Percentiles rank a stretch among this genome's conserved stretches.
These are phyloP conservation scores for Sebastes matsubarae DNA, from an alignment of 2,797 vertebrate species.

Conservation along the genomic window DNA sequence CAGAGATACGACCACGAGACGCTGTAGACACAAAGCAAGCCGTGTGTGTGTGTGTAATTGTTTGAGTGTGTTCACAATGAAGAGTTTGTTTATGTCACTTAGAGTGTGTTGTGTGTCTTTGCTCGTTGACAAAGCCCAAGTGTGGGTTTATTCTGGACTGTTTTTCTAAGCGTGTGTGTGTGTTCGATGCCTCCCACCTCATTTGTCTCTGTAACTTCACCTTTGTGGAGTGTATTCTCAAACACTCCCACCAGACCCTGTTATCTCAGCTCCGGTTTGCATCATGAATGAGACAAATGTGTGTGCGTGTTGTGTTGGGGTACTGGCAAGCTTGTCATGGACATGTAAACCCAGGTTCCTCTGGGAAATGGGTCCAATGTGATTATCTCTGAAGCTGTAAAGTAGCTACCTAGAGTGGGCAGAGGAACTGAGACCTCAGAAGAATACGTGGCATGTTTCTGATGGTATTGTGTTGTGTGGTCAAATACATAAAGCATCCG, in stretches of 20 bases:
- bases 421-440: constrained; percentile 34
- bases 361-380: constrained; percentile 41
- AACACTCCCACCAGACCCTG: constrained; percentile 64
- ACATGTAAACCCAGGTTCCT: constrained; percentile 56
- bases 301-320: constrained; percentile 9
- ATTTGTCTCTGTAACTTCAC: constrained; percentile 56
- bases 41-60: constrained; percentile 50
- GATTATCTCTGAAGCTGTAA: constrained; percentile 58
- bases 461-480: constrained; percentile 27
- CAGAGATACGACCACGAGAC: constrained; percentile 79
- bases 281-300: constrained; percentile 65
- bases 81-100: constrained; percentile 62
- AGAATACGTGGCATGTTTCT: constrained; percentile 37
- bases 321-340: constrained; percentile 45
- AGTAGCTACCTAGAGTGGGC: constrained; percentile 55
- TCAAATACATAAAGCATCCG: constrained; percentile 6
- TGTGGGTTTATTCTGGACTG: constrained; percentile 53
- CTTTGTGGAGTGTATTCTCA: constrained; percentile 59
- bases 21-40: constrained; percentile 61
- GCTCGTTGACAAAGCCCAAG: constrained; percentile 44
- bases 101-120: constrained; percentile 54
- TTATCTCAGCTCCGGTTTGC: constrained; percentile 71
- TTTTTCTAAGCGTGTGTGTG: constrained; percentile 23
- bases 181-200: constrained; percentile 61
- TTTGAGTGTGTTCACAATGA: constrained; percentile 64